These are phyloP conservation scores for Streblospio benedicti DNA, from an alignment of 1,140 invertebrate species.

Conservation along the genomic window DNA sequence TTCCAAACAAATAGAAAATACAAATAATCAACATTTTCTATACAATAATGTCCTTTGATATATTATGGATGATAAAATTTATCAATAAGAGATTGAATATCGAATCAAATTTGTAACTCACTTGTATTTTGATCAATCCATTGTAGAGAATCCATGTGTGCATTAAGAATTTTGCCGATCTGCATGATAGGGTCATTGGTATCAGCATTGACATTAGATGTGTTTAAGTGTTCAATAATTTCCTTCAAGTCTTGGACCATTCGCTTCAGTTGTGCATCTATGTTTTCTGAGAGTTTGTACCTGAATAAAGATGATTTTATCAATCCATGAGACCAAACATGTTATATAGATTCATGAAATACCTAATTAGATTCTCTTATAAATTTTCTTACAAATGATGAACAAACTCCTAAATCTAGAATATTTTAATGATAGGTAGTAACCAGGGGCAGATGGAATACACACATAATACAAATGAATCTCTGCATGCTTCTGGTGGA, in stretches of 20 bases:
- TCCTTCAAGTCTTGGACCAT: slow-evolving; percentile 92
- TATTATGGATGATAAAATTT: no score
- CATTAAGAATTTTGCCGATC: slow-evolving; percentile 86
- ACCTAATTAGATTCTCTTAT: no score
- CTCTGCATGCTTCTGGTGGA: no score
- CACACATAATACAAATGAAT: no score
- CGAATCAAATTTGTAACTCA: slow-evolving; percentile 17
- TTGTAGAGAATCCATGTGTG: slow-evolving; percentile 90
- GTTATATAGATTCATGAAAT: not conserved
- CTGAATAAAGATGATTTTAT: slow-evolving; percentile 45
- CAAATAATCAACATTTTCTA: not conserved
- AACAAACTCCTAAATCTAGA: no score
- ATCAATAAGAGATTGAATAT: not conserved
- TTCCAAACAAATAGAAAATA: not conserved
- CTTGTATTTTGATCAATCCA: slow-evolving; percentile 60
- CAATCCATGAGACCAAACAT: not conserved
- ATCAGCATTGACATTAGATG: slow-evolving; percentile 69
- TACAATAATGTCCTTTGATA: slow-evolving; percentile 2
- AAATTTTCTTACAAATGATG: no score
- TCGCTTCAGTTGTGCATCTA: slow-evolving; percentile 83
- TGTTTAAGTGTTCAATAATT: slow-evolving; percentile 87
- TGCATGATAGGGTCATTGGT: slow-evolving; percentile 79
- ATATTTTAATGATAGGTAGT: no score
- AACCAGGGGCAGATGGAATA: no score
- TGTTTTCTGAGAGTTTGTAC: slow-evolving; percentile 75